phyloP scores from a whole-genome alignment of 2,113 vertebrate species.

The Pholis gunnellus region DNA sequence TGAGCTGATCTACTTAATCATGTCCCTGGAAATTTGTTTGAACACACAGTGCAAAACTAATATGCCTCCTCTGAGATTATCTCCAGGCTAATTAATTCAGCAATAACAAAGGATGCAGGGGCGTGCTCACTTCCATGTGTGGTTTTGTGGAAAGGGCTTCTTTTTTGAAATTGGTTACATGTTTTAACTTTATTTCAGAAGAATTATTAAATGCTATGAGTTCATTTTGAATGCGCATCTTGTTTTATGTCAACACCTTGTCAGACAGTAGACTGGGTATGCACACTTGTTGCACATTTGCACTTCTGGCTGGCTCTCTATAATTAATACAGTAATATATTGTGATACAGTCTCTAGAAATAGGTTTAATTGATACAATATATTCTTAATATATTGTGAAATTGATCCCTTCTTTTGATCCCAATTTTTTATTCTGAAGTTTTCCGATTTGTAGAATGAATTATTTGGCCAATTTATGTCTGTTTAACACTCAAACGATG shows the following conservation, averaged over 20 bases:
- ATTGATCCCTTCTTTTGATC: background rate
- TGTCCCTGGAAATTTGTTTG: slow-evolving; percentile 55
- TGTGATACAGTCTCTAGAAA: slow-evolving; percentile 26
- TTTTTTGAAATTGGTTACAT: slow-evolving; percentile 6
- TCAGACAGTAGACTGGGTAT: background rate
- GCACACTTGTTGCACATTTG: slow-evolving; percentile 6
- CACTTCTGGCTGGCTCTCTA: background rate
- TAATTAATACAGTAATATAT: background rate
- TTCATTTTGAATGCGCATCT: slow-evolving; percentile 19
- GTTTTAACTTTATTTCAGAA: slow-evolving; percentile 20
- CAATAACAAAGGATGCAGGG: background rate
- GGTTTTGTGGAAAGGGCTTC: slow-evolving; percentile 18
- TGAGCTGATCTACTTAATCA: slow-evolving; percentile 57
- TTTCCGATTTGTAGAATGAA: background rate
- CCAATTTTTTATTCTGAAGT: background rate
- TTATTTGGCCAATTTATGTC: background rate
- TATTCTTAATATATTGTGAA: background rate
- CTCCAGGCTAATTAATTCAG: slow-evolving; percentile 46
- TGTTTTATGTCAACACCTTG: slow-evolving; percentile 4
- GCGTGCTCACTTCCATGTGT: background rate
- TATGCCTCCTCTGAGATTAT: slow-evolving; percentile 33
- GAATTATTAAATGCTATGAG: background rate
- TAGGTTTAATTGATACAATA: background rate
- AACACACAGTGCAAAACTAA: slow-evolving; percentile 37
- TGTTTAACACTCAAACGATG: background rate